phyloP scores from a whole-genome alignment of 2,113 vertebrate genomes.

The Psilopsiagon aurifrons region DNA sequence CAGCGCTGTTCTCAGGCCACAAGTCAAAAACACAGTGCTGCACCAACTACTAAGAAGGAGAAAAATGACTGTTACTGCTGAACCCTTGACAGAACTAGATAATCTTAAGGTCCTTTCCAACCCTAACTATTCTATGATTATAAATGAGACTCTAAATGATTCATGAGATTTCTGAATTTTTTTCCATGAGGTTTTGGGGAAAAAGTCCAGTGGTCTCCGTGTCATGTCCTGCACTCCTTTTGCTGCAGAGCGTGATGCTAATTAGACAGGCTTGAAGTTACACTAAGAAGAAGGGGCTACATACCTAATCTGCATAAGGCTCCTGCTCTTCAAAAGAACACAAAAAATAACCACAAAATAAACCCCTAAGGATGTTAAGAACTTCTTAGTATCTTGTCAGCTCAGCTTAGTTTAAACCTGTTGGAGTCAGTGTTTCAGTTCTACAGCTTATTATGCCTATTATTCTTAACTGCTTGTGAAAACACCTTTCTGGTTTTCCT shows the following conservation, averaged over 20 bases:
- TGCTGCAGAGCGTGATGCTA: not conserved
- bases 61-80: too few relatives aligned
- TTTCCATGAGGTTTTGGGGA: not conserved
- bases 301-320: not conserved
- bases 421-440: not conserved
- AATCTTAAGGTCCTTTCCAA: too few relatives aligned
- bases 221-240: not conserved
- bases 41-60: too few relatives aligned
- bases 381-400: not conserved
- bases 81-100: too few relatives aligned
- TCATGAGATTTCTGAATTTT: rapidly evolving
- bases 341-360: not conserved
- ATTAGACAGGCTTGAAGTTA: not conserved
- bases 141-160: not conserved
- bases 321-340: not conserved
- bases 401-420: not conserved
- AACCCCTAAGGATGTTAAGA: not conserved
- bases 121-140: too few relatives aligned
- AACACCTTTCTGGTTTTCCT: not conserved
- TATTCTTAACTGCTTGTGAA: not conserved
- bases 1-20: too few relatives aligned
- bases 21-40: too few relatives aligned
- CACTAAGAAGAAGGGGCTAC: not conserved
- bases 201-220: not conserved
- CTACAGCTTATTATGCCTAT: not conserved